A percentile compares a stretch with the other conserved stretches of the same genome.
phyloP scores from a whole-genome alignment of 2,113 vertebrate species.

The Sinocyclocheilus anshuiensis region DNA sequence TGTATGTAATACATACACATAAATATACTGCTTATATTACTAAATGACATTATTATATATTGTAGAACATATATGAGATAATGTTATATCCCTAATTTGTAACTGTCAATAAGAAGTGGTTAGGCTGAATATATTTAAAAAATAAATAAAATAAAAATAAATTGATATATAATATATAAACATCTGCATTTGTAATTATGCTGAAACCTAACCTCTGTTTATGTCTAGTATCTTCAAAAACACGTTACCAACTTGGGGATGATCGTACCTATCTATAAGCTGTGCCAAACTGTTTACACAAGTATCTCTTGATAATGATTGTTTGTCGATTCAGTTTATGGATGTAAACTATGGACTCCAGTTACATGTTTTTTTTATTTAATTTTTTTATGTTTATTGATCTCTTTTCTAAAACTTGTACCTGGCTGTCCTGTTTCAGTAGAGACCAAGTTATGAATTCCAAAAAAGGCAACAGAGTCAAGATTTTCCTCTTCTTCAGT shows the following conservation, averaged over 20 bases:
- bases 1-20: not conserved
- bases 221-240: not conserved
- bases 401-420: slow-evolving; percentile 33
- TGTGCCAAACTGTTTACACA: not conserved
- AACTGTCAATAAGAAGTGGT: too few relatives aligned
- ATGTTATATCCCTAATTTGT: too few relatives aligned
- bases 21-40: not conserved
- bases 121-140: too few relatives aligned
- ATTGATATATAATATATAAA: too few relatives aligned
- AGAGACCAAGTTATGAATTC: slow-evolving; percentile 64
- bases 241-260: too few relatives aligned
- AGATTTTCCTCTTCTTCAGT: slow-evolving; percentile 51
- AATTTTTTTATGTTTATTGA: not conserved
- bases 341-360: slow-evolving; percentile 28
- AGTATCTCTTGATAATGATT: not conserved
- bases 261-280: not conserved
- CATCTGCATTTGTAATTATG: too few relatives aligned
- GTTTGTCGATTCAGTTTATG: not conserved
- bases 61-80: too few relatives aligned
- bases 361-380: not conserved
- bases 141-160: too few relatives aligned
- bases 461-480: slow-evolving; percentile 56
- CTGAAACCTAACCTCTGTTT: not conserved
- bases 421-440: slow-evolving; percentile 53
- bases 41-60: not conserved